phyloP scores from a whole-genome alignment of 2,113 vertebrate genomes.

The Psephotus haematonotus region DNA sequence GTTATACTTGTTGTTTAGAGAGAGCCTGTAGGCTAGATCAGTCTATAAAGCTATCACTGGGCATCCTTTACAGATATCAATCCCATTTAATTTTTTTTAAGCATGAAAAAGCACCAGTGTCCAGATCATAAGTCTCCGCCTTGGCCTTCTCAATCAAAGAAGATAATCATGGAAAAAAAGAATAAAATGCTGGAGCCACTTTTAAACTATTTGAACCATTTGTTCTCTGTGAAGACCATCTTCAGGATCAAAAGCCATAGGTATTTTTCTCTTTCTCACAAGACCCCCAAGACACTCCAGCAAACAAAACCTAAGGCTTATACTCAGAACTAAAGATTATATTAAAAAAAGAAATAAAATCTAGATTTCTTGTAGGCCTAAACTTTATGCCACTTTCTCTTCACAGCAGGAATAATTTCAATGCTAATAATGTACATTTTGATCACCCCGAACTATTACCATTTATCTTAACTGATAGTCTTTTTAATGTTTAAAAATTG shows the following conservation, averaged over 20 bases:
- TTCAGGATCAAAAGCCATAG: not conserved
- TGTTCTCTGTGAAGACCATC: not conserved
- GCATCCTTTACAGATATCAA: not conserved
- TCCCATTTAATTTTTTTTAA: not conserved
- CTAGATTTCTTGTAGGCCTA: not conserved
- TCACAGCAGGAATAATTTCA: not conserved
- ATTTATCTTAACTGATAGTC: not conserved
- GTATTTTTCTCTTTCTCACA: not conserved
- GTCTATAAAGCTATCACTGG: not conserved
- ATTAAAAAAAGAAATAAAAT: not conserved
- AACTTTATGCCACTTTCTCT: not conserved
- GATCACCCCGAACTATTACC: not conserved
- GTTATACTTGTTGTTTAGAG: not conserved
- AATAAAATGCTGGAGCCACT: not conserved
- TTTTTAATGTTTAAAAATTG: not conserved
- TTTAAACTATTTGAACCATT: not conserved
- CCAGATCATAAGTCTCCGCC: not conserved
- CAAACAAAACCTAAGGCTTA: not conserved
- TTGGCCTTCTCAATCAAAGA: not conserved
- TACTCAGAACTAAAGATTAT: not conserved
- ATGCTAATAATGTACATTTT: not conserved
- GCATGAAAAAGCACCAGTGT: not conserved
- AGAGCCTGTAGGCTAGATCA: not conserved
- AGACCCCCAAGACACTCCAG: not conserved
- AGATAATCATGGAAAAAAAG: not conserved